Evolutionary conservation across 2,888 invertebrate species (phyloP).

Genomic region (Agriopis marginaria): DNA sequence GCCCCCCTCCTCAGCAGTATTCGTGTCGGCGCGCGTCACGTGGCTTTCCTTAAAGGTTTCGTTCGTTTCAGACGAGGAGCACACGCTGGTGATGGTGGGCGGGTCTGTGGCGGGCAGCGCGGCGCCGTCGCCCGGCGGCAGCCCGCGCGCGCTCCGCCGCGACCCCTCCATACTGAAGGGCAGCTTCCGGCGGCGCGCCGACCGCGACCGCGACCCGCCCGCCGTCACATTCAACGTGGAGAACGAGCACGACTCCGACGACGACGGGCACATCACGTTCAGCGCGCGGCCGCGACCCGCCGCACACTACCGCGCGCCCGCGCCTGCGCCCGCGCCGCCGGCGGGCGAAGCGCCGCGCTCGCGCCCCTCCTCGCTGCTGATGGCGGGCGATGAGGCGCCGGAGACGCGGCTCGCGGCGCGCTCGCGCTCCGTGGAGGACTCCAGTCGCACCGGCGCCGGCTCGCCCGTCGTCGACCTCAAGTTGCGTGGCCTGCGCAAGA

Average conservation of each 20-base stretch:
- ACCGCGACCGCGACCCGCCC: slow-evolving; percentile 58
- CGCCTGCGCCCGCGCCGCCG: slow-evolving; percentile 31
- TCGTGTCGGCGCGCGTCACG: background rate
- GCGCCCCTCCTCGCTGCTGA: slow-evolving; percentile 69
- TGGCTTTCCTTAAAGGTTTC: slow-evolving; percentile 43
- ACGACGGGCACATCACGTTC: slow-evolving; percentile 80
- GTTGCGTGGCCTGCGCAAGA: slow-evolving; percentile 67
- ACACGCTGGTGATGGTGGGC: slow-evolving; percentile 58
- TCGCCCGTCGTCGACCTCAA: slow-evolving; percentile 68
- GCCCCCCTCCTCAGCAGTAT: slow-evolving; percentile 10
- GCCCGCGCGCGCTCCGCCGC: slow-evolving; percentile 63
- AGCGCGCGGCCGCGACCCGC: slow-evolving; percentile 62
- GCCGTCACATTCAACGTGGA: slow-evolving; percentile 83
- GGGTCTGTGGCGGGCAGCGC: slow-evolving; percentile 50
- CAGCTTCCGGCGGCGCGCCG: slow-evolving; percentile 64
- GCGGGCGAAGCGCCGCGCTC: slow-evolving; percentile 51
- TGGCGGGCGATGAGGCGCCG: slow-evolving; percentile 57
- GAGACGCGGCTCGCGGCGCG: slow-evolving; percentile 59
- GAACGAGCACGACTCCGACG: slow-evolving; percentile 75
- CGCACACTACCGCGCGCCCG: slow-evolving; percentile 45
- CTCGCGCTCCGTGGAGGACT: slow-evolving; percentile 77
- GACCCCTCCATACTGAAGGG: slow-evolving; percentile 71
- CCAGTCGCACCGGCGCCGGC: slow-evolving; percentile 60
- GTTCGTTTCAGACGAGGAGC: slow-evolving; percentile 77
- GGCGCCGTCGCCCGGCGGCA: slow-evolving; percentile 57